A percentile compares a stretch with the other conserved stretches of the same genome.
Evolutionary conservation across 2,797 vertebrate genomes (phyloP).

Genomic region (Gambusia yucatana): DNA sequence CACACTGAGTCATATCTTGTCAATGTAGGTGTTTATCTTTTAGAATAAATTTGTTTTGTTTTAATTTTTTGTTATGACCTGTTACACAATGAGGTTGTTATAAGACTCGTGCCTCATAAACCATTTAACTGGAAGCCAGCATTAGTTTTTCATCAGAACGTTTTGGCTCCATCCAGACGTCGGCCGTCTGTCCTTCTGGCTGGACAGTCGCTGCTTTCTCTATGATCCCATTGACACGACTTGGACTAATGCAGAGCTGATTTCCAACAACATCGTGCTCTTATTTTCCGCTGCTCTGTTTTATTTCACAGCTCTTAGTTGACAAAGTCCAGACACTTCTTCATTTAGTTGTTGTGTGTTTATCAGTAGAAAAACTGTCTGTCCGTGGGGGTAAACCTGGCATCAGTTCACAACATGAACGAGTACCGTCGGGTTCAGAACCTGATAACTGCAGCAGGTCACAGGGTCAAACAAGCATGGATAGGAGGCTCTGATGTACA

Average conservation of each 20-base stretch:
- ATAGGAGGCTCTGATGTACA: background rate
- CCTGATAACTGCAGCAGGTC: fast-evolving
- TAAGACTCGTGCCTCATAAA: background rate
- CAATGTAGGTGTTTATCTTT: too few species aligned
- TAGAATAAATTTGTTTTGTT: too few species aligned
- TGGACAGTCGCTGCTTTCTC: background rate
- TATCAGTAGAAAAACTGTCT: background rate
- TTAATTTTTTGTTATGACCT: too few species aligned
- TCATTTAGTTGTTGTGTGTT: background rate
- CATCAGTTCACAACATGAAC: background rate
- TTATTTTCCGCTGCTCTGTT: background rate
- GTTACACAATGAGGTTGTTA: background rate
- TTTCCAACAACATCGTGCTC: background rate
- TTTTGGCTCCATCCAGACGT: too few species aligned
- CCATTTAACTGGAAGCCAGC: background rate
- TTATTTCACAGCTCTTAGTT: background rate
- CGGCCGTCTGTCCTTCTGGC: background rate
- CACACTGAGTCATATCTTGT: too few species aligned
- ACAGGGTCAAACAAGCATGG: background rate
- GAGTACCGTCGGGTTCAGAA: background rate
- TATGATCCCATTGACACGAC: background rate
- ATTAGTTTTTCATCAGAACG: background rate
- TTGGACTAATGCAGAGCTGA: background rate
- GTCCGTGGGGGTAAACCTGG: background rate
- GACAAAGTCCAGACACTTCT: background rate